A percentile compares a stretch with the other conserved stretches of the same genome.
Evolutionary conservation across 2,797 vertebrate species (phyloP).

Genomic region (Halcyon chelicuti): DNA sequence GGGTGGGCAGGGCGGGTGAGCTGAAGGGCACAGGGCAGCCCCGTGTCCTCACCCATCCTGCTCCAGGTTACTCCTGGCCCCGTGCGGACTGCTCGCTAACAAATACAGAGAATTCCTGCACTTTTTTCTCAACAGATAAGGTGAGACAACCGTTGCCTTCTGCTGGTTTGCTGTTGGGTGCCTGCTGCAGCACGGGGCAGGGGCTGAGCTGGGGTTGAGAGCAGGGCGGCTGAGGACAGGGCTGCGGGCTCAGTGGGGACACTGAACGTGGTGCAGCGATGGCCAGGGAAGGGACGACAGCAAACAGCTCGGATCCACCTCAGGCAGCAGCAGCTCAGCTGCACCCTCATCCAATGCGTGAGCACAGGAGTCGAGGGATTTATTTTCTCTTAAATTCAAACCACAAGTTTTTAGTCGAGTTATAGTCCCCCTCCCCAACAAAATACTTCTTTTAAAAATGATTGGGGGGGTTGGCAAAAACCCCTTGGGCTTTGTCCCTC

Average conservation of each 20-base stretch:
- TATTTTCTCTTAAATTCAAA: neutral
- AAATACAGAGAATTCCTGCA: neutral
- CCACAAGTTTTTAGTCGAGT: neutral
- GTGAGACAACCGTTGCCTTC: neutral
- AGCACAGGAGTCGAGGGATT: neutral
- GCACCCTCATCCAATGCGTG: accelerated
- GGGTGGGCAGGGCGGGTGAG: no score
- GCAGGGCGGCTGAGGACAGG: accelerated
- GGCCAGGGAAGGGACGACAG: accelerated
- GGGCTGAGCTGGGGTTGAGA: neutral
- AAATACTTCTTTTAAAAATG: neutral
- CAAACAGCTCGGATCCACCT: accelerated
- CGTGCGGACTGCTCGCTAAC: accelerated
- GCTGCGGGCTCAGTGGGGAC: accelerated
- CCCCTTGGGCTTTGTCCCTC: neutral
- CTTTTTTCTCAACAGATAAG: accelerated
- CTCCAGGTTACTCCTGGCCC: neutral
- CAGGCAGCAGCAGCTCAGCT: neutral
- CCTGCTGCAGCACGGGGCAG: neutral
- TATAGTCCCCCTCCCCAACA: neutral
- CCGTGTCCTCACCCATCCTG: neutral
- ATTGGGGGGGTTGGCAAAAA: accelerated
- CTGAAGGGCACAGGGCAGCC: neutral
- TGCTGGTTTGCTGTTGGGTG: neutral
- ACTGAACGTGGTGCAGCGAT: accelerated